A percentile compares a stretch with the other conserved stretches of the same genome.
phyloP scores from a whole-genome alignment of 2,797 vertebrate genomes.

The Enteromius unitaeniatus region DNA sequence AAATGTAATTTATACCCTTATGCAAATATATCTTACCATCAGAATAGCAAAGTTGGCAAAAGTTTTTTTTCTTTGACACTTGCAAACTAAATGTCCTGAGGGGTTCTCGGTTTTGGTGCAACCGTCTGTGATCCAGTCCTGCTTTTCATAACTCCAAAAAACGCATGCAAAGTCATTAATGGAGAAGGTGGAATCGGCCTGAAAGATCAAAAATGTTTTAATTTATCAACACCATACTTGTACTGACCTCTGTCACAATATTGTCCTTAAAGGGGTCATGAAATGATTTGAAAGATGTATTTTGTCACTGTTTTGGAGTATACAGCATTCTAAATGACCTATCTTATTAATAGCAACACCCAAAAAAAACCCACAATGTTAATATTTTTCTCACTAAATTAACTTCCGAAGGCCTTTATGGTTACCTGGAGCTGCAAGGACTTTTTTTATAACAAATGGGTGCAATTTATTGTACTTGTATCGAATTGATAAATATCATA shows the following conservation, averaged over 20 bases:
- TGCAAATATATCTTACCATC: conserved; percentile 69
- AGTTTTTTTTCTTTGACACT: conserved; percentile 63
- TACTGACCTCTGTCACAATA: background rate
- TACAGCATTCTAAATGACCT: no score
- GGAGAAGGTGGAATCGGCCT: conserved; percentile 11
- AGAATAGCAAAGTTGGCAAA: conserved; percentile 79
- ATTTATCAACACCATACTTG: background rate
- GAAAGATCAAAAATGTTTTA: conserved; percentile 13
- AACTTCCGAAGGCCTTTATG: no score
- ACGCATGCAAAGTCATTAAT: conserved; percentile 74
- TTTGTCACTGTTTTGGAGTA: no score
- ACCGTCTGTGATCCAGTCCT: conserved; percentile 72
- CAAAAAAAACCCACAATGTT: no score
- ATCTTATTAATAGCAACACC: no score
- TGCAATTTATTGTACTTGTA: no score
- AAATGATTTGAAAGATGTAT: background rate
- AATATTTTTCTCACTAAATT: no score
- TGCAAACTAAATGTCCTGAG: conserved; percentile 61
- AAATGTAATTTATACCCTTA: background rate
- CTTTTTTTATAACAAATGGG: no score
- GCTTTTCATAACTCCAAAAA: conserved; percentile 73
- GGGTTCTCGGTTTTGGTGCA: conserved; percentile 67
- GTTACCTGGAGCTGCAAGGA: no score
- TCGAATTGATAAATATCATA: no score
- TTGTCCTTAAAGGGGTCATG: background rate